Conservation (phyloP, 2,888 invertebrate species). For the Steromphala cineraria region DNA sequence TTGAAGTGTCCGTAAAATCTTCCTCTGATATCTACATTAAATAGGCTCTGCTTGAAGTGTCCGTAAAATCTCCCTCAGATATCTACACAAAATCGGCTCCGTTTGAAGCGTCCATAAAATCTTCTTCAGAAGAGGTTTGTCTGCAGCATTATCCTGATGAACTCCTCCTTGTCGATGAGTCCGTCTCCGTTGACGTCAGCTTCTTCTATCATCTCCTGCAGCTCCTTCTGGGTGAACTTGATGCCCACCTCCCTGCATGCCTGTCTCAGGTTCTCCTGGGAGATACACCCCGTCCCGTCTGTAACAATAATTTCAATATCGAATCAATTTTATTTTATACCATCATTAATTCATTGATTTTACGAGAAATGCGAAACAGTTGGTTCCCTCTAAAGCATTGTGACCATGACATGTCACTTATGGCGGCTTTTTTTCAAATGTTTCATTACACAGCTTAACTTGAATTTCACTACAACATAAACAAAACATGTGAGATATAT, state of each 20-base stretch:
- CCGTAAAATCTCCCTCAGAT: too few relatives aligned
- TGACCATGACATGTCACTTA: too few relatives aligned
- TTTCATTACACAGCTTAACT: too few relatives aligned
- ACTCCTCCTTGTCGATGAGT: slow-evolving; percentile 72
- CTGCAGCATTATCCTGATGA: slow-evolving; percentile 73
- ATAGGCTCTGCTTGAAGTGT: too few relatives aligned
- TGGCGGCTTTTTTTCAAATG: too few relatives aligned
- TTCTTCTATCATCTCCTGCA: slow-evolving; percentile 73
- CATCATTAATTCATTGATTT: not conserved
- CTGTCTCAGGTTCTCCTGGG: slow-evolving; percentile 63
- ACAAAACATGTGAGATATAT: too few relatives aligned
- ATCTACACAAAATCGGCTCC: too few relatives aligned
- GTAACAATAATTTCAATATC: not conserved
- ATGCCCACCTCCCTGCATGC: slow-evolving; percentile 66
- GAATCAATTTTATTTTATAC: not conserved
- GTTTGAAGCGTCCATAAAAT: not conserved
- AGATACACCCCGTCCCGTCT: slow-evolving; percentile 60
- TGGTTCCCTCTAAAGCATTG: too few relatives aligned
- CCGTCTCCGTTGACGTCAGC: slow-evolving; percentile 74
- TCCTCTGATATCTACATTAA: too few relatives aligned
- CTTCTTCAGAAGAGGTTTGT: slow-evolving; percentile 69
- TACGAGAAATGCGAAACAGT: too few relatives aligned
- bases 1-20: too few relatives aligned
- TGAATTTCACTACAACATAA: too few relatives aligned
- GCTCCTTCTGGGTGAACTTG: slow-evolving; percentile 68